phyloP scores from a whole-genome alignment of 1,140 invertebrate species.

The Drusus annulatus region DNA sequence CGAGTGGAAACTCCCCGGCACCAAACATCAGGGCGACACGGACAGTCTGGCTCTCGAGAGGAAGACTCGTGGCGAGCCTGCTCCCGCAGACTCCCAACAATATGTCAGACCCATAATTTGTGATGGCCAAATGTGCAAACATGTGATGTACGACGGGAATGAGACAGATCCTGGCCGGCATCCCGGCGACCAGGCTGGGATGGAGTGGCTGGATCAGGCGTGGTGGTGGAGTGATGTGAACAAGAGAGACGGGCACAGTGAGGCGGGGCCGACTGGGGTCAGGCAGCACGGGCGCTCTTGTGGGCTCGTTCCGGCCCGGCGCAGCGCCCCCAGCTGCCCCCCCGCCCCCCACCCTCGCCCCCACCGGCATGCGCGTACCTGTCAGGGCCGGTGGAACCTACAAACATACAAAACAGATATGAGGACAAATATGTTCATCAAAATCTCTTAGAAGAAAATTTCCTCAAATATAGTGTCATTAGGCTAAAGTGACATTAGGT shows the following conservation, averaged over 20 bases:
- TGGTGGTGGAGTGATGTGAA: constrained; percentile 51
- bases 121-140: constrained; percentile 23
- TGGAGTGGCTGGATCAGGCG: constrained; percentile 11
- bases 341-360: constrained; percentile 53
- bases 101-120: constrained; percentile 5
- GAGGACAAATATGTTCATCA: no score
- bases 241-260: constrained; percentile 57
- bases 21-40: constrained; percentile 42
- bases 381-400: constrained; percentile 72
- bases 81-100: not conserved
- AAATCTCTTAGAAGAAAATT: no score
- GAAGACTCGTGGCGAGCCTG: constrained; percentile 52
- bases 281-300: constrained; percentile 55
- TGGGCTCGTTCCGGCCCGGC: constrained; percentile 33
- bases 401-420: not conserved
- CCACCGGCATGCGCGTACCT: constrained; percentile 63
- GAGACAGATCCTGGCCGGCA: constrained; percentile 13
- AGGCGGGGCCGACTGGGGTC: constrained; percentile 46
- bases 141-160: constrained; percentile 29
- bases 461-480: no score
- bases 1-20: constrained; percentile 30
- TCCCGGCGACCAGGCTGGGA: not conserved
- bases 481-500: no score
- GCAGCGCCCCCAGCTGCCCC: constrained; percentile 54
- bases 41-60: constrained; percentile 45